A percentile compares a stretch with the other conserved stretches of the same genome.
Conservation (phyloP, 2,888 invertebrate genomes). For the Acanthosepion lycidas region DNA sequence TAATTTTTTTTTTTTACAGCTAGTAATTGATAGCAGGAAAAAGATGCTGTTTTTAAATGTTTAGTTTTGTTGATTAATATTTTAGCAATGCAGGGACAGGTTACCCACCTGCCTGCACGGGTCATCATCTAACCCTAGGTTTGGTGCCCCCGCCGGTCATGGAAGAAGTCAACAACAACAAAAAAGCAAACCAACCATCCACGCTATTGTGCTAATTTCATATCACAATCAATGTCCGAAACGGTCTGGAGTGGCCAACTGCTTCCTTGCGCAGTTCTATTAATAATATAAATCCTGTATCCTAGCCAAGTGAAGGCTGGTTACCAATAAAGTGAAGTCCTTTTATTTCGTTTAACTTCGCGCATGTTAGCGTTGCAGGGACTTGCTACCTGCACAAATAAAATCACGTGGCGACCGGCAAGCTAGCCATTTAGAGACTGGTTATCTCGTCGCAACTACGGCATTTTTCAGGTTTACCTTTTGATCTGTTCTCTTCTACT, state of each 20-base stretch:
- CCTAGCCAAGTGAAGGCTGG: not conserved
- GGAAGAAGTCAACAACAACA: too few relatives aligned
- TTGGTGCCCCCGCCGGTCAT: not conserved
- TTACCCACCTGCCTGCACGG: too few relatives aligned
- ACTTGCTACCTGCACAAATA: not conserved
- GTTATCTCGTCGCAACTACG: not conserved
- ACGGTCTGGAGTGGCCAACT: not conserved
- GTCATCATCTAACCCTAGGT: not conserved
- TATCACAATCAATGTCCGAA: not conserved
- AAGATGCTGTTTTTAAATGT: too few relatives aligned
- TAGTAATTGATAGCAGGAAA: too few relatives aligned
- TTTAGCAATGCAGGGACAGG: too few relatives aligned
- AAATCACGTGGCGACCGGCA: slow-evolving; percentile 33
- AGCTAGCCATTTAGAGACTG: not conserved
- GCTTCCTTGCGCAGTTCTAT: slow-evolving; percentile 21
- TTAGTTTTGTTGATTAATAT: too few relatives aligned
- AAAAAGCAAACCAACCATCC: not conserved
- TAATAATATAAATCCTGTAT: slow-evolving; percentile 16
- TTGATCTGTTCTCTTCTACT: not conserved
- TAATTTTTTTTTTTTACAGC: too few relatives aligned
- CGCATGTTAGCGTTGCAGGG: not conserved
- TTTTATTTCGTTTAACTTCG: not conserved
- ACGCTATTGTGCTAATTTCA: slow-evolving; percentile 15
- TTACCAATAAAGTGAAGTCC: not conserved
- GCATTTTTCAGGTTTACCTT: not conserved